Conservation (phyloP, 1,140 invertebrate species). For the Penaeus indicus region DNA sequence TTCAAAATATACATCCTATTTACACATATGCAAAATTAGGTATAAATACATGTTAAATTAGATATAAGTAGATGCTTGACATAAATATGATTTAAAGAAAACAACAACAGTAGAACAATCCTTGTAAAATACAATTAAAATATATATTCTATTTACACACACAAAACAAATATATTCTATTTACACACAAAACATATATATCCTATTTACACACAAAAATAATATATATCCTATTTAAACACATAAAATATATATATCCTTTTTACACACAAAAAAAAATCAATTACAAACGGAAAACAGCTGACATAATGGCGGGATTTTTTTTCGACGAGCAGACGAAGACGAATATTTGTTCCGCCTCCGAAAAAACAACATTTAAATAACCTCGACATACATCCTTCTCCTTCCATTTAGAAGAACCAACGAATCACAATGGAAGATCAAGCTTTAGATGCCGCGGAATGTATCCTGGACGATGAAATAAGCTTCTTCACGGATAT, state of each 20-base stretch:
- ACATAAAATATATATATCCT: constrained; percentile 45
- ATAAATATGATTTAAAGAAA: no score
- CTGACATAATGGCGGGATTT: no score
- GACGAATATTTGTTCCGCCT: no score
- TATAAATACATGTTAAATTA: background rate
- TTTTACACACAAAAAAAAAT: constrained; percentile 28
- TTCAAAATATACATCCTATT: background rate
- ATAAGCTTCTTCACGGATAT: constrained; percentile 70
- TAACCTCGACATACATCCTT: background rate
- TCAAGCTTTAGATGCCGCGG: constrained; percentile 69
- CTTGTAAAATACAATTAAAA: background rate
- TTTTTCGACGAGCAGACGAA: no score
- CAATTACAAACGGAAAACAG: background rate
- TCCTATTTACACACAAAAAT: constrained; percentile 31
- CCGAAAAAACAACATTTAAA: background rate
- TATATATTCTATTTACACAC: background rate
- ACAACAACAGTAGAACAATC: background rate
- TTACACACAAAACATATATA: constrained; percentile 29
- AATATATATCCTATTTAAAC: constrained; percentile 36
- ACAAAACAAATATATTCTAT: constrained; percentile 15
- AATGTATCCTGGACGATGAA: constrained; percentile 68
- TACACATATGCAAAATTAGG: background rate
- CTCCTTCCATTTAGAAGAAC: background rate
- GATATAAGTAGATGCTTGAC: no score
- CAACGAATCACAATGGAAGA: constrained; percentile 67